Evolutionary conservation across 2,888 invertebrate species (phyloP).

Genomic region (Latrodectus elegans): DNA sequence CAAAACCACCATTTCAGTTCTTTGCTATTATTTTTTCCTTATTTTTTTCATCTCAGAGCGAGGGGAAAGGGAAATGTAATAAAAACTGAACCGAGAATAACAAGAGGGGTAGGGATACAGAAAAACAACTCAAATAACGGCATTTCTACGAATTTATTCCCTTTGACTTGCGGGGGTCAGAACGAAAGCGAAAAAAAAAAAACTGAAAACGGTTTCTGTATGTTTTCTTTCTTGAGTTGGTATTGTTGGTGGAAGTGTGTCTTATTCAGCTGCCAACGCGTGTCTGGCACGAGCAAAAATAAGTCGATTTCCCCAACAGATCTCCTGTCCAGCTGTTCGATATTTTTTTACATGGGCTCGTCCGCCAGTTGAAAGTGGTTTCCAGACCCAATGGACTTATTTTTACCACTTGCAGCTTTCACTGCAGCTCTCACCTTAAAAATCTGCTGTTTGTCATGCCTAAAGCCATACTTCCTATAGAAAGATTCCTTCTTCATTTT

Average conservation of each 20-base stretch:
- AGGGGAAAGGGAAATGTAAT: slow-evolving; percentile 11
- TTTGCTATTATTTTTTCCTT: slow-evolving; percentile 17
- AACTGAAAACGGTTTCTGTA: slow-evolving; percentile 35
- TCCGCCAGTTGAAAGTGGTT: slow-evolving; percentile 5
- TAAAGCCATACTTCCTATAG: not conserved
- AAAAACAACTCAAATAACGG: slow-evolving; percentile 47
- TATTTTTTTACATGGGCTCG: not conserved
- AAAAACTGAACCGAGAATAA: slow-evolving; percentile 10
- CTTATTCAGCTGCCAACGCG: slow-evolving; percentile 35
- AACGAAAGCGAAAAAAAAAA: slow-evolving; percentile 1
- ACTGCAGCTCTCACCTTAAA: slow-evolving; percentile 22
- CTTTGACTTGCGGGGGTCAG: slow-evolving; percentile 13
- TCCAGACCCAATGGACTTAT: slow-evolving; percentile 17
- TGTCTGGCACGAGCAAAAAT: slow-evolving; percentile 49
- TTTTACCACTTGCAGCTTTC: slow-evolving; percentile 60
- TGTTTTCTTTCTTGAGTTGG: not conserved
- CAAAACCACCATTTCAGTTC: not conserved
- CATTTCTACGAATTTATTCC: slow-evolving; percentile 17
- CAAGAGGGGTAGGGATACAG: not conserved
- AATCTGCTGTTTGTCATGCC: slow-evolving; percentile 40
- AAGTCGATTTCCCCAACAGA: slow-evolving; percentile 26
- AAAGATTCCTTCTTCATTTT: not conserved
- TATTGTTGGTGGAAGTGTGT: slow-evolving; percentile 9
- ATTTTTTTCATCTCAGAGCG: slow-evolving; percentile 5
- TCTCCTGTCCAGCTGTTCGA: slow-evolving; percentile 34